phyloP scores from a whole-genome alignment of 2,113 vertebrate species.

The Corythoichthys haematopterus region DNA sequence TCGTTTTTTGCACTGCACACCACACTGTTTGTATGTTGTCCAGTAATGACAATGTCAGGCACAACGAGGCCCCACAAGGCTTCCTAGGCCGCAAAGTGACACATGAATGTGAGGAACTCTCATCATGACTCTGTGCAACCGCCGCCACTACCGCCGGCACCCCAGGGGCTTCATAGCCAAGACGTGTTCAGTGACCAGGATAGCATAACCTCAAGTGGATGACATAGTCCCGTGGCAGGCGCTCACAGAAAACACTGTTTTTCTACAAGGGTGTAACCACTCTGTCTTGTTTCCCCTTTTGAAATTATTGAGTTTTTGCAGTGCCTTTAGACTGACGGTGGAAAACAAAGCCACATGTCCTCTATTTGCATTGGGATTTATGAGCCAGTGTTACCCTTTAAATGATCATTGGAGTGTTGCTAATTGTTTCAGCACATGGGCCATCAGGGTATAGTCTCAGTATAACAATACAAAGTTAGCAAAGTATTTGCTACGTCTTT shows the following conservation, averaged over 20 bases:
- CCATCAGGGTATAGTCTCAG: background rate
- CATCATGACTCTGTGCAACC: constrained; percentile 43
- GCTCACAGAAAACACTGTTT: constrained; percentile 44
- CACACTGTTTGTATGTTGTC: constrained; percentile 54
- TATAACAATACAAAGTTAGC: constrained; percentile 1
- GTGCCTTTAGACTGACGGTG: constrained; percentile 30
- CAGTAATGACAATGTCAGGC: constrained; percentile 63
- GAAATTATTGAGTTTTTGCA: constrained; percentile 36
- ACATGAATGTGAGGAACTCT: constrained; percentile 54
- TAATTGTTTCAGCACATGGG: constrained; percentile 15
- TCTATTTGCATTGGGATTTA: constrained; percentile 25
- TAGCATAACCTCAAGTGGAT: constrained; percentile 53
- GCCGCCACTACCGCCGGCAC: constrained; percentile 36
- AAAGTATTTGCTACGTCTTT: background rate
- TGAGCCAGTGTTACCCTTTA: constrained; percentile 11
- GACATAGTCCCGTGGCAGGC: constrained; percentile 56
- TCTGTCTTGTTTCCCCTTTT: background rate
- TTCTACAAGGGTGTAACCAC: constrained; percentile 44
- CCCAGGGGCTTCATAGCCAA: constrained; percentile 46
- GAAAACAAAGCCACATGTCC: constrained; percentile 28
- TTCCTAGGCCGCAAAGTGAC: constrained; percentile 58
- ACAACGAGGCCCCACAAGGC: constrained; percentile 35
- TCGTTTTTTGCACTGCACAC: constrained; percentile 55
- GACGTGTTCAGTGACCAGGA: constrained; percentile 53
- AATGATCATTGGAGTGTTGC: constrained; percentile 14